A percentile compares a stretch with the other conserved stretches of the same genome.
These are phyloP conservation scores for Planococcus citri DNA, from an alignment of 1,140 invertebrate species.

Conservation along the genomic window DNA sequence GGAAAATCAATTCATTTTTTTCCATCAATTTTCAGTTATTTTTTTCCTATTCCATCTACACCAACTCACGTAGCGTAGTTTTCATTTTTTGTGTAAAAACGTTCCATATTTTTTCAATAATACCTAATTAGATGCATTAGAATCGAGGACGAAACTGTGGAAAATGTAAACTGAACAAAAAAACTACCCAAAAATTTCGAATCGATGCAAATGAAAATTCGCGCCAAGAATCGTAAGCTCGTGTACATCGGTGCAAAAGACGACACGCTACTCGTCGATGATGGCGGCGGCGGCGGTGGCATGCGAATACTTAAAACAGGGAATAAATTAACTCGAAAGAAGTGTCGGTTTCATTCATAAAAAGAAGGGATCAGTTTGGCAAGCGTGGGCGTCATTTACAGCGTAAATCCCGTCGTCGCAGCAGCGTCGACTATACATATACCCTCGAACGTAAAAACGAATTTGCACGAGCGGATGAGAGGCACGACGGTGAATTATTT, in stretches of 20 bases:
- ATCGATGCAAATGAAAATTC: too few species aligned
- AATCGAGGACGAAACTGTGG: too few species aligned
- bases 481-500: not conserved
- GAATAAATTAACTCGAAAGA: constrained; percentile 8
- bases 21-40: too few species aligned
- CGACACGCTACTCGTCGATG: too few species aligned
- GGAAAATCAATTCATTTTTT: too few species aligned
- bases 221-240: not conserved
- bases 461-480: not conserved
- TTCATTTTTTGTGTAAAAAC: too few species aligned
- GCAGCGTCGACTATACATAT: not conserved
- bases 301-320: not conserved
- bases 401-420: not conserved
- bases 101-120: too few species aligned
- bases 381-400: constrained; percentile 16
- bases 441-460: not conserved
- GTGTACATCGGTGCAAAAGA: not conserved
- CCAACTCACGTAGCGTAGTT: too few species aligned
- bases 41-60: too few species aligned
- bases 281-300: not conserved
- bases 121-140: too few species aligned
- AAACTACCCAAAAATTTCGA: too few species aligned
- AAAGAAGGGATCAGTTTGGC: not conserved
- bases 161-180: too few species aligned
- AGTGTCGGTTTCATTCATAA: constrained; percentile 19